Conservation (phyloP, 2,797 vertebrate species). For the Chaetodon trifasciatus region DNA sequence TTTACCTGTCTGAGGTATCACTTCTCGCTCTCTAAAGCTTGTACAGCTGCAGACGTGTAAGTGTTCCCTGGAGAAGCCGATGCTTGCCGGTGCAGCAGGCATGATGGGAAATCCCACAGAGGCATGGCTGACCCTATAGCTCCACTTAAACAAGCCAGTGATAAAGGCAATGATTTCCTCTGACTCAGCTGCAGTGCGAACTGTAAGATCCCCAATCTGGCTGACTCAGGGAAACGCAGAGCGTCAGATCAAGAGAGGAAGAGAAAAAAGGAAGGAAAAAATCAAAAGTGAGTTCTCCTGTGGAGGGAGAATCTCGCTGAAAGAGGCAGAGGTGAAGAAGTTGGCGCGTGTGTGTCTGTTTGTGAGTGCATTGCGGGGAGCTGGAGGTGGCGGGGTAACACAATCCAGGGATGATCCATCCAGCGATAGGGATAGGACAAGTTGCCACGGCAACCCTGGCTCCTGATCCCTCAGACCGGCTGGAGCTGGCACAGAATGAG, state of each 20-base stretch:
- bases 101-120: constrained; percentile 40
- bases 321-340: constrained; percentile 9
- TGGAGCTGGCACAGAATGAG: constrained; percentile 70
- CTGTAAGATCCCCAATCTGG: not conserved
- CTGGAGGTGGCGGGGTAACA: constrained; percentile 20
- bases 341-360: constrained; percentile 13
- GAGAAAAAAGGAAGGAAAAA: not conserved
- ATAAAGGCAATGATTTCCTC: constrained; percentile 31
- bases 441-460: constrained; percentile 81
- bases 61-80: constrained; percentile 29
- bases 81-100: constrained; percentile 11
- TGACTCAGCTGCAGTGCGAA: constrained; percentile 21
- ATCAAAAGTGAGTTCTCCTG: not conserved
- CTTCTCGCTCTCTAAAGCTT: constrained; percentile 15
- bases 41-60: constrained; percentile 20
- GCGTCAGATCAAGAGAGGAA: not conserved
- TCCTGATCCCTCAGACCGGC: constrained; percentile 73
- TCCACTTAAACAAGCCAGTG: constrained; percentile 29
- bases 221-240: constrained; percentile 4
- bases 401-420: constrained; percentile 67
- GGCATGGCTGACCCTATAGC: constrained; percentile 4
- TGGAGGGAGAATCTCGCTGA: not conserved
- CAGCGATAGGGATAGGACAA: constrained; percentile 64
- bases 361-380: constrained; percentile 16
- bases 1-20: not conserved